Conservation (phyloP, 2,888 invertebrate species). For the Apomyelois bistriatella region DNA sequence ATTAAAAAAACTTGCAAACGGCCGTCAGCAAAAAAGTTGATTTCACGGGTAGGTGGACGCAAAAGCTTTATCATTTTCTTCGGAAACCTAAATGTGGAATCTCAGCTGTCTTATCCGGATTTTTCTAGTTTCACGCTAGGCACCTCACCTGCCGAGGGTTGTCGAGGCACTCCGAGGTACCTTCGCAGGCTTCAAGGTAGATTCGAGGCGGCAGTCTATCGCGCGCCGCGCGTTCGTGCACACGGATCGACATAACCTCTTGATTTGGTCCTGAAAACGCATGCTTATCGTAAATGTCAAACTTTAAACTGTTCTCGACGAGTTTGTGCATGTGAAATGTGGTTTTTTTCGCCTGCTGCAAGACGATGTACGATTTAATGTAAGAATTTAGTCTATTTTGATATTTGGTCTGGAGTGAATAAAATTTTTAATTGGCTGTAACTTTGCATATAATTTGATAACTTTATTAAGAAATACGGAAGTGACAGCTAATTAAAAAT, state of each 20-base stretch:
- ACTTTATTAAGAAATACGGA: no score
- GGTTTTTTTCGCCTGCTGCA: neutral
- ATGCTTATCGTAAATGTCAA: conserved; percentile 24
- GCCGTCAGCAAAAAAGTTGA: conserved; percentile 7
- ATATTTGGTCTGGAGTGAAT: neutral
- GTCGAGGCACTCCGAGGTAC: conserved; percentile 39
- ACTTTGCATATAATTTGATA: no score
- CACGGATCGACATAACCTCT: conserved; percentile 23
- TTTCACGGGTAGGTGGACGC: neutral
- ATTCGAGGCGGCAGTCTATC: conserved; percentile 45
- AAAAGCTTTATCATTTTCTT: conserved; percentile 10
- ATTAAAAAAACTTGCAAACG: neutral
- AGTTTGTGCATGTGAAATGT: conserved; percentile 8
- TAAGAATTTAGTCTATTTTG: neutral
- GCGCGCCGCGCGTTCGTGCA: conserved; percentile 38
- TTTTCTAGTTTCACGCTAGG: conserved; percentile 35
- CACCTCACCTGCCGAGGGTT: conserved; percentile 50
- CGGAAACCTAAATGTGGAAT: neutral
- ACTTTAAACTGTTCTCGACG: conserved; percentile 16
- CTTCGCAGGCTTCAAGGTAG: conserved; percentile 49
- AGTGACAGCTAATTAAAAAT: no score
- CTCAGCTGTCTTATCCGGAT: conserved; percentile 13
- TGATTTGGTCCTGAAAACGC: conserved; percentile 27
- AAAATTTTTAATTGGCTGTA: neutral
- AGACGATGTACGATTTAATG: conserved; percentile 4